Base-by-base conservation (phyloP, 2,888 invertebrate species). In the Cephus sareptanus region DNA sequence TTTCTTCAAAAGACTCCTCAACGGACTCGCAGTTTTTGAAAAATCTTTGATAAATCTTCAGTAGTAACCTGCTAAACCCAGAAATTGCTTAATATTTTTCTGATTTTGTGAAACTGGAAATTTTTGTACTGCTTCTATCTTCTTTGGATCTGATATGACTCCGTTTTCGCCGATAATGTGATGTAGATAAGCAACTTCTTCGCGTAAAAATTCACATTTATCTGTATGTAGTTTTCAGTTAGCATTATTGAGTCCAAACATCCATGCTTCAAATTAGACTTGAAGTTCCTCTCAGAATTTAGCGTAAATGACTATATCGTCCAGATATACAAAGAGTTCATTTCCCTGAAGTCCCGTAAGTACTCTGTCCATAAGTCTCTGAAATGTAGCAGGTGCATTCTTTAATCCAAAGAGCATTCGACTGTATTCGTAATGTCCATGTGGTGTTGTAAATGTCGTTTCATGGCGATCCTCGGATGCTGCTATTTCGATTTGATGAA, bases 341-440 rank as follows among this genome's bases (percentile, higher is more conserved):
- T 68, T 34, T 3, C 79, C 74, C 30, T 74, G 34, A 34, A 74
- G 12, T 74, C 74, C 13, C 35, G 85, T 73, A 13, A 91, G 77
- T 0, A 91, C 85, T 86, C 35, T 33, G 71, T 90, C 87, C 90
- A 91, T 91, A 33, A 89, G 79, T 6, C 90, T 75, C 83, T 91
- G 91, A 76, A 92, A 91, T 0, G 91, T 90, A 1, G 88, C 87
- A 0, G 92, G 91, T 1, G 91, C 90, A 79, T 90, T 91, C 84
- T 89, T 89, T 12, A 92, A 85, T 1, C 89, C 91, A 81, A 91
- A 90, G 0, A 89, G 89, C 86, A 90, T 87, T 34, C 89, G 75
- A 11, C 79, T 82, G 75, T 85, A 74, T 79, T 91, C 86, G 73
- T 84, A 90, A 78, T 89, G 90, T 37, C 88, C 90, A 15, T 79